Percentiles rank a stretch among this genome's conserved stretches.
These are phyloP conservation scores for Pogonus chalceus DNA, from an alignment of 1,140 invertebrate species.

Conservation along the genomic window DNA sequence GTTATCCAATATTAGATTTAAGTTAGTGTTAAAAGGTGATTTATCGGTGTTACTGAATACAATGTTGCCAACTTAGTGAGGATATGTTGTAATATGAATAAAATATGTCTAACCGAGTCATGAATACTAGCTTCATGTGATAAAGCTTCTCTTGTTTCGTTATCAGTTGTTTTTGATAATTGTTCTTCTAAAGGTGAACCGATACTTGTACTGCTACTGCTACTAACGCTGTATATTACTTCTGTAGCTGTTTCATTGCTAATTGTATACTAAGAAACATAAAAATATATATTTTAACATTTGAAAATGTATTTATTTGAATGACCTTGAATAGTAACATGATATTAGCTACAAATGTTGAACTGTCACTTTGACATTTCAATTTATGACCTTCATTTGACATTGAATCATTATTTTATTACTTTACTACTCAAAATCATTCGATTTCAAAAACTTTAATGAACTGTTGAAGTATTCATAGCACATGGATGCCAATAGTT, in stretches of 20 bases:
- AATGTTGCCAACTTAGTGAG: too few species aligned
- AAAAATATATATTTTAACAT: not conserved
- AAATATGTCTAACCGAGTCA: conserved; percentile 49
- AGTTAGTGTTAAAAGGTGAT: too few species aligned
- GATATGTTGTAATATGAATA: conserved; percentile 7
- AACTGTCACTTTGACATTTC: too few species aligned
- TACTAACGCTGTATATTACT: conserved; percentile 29
- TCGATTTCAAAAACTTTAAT: too few species aligned
- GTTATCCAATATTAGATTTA: too few species aligned
- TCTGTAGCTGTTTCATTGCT: not conserved
- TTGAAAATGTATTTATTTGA: not conserved
- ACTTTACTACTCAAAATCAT: too few species aligned
- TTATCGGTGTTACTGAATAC: too few species aligned
- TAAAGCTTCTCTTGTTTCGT: conserved; percentile 49
- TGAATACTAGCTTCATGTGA: conserved; percentile 50
- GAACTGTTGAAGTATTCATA: too few species aligned
- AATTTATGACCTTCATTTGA: too few species aligned
- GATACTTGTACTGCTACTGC: conserved; percentile 24
- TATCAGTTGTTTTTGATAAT: conserved; percentile 19
- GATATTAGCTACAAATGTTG: not conserved
- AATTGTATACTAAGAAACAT: not conserved
- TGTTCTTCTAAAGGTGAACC: conserved; percentile 8
- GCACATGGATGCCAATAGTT: too few species aligned
- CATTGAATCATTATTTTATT: too few species aligned
- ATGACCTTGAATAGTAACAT: not conserved